phyloP scores from a whole-genome alignment of 2,113 vertebrate species.

The Climacteris rufus region DNA sequence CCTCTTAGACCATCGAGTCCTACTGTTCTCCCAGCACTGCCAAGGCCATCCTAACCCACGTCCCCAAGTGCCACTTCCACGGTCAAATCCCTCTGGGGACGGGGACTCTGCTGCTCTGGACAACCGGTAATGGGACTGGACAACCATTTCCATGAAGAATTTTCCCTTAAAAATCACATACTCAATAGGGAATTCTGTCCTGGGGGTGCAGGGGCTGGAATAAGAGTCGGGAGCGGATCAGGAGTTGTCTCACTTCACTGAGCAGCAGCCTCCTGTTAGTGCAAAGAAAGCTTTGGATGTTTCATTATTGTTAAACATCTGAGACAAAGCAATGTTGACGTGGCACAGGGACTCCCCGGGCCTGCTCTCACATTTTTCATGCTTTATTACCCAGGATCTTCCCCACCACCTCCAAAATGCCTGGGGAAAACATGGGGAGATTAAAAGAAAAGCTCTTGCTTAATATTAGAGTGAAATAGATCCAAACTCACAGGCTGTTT shows the following conservation, averaged over 20 bases:
- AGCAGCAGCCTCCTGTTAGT: background rate
- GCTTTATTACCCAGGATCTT: background rate
- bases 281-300: background rate
- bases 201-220: background rate
- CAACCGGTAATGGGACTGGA: too few relatives aligned
- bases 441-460: conserved; percentile 32
- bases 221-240: fast-evolving
- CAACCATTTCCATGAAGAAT: background rate
- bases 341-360: background rate
- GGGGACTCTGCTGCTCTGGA: background rate
- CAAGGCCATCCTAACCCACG: background rate
- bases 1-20: fast-evolving
- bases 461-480: conserved; percentile 10
- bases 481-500: background rate
- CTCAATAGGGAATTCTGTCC: fast-evolving
- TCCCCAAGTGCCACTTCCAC: background rate
- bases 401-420: background rate
- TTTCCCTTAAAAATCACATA: background rate
- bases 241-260: background rate
- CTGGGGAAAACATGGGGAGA: background rate
- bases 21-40: background rate
- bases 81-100: background rate
- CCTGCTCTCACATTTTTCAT: background rate
- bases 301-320: background rate
- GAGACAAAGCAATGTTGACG: background rate